Evolutionary conservation across 2,797 vertebrate genomes (phyloP), one percentile per base, ranked within the genome.

Genomic region (Prunella strophiata): DNA sequence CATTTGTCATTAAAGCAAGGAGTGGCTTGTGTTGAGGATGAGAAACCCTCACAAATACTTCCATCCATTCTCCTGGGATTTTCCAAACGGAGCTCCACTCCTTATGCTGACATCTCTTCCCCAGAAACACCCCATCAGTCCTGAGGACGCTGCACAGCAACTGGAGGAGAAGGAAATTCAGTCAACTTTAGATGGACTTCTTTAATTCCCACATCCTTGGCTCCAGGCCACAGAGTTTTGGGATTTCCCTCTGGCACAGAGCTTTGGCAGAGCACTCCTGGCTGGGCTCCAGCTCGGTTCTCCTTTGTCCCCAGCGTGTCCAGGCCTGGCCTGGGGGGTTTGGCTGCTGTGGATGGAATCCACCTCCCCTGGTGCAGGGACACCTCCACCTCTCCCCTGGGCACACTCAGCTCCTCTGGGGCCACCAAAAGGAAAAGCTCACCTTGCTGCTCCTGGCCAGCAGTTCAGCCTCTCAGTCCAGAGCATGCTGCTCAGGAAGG

Each of bases 161-260:
- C 9, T 75, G 77, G 55, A 94, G 13, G 42, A 67, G 47, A 61
- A 71, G 36, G 59, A 86, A 70, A 38, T 79, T 27, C 1, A 1
- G 59, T 66, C 79, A 82, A 5, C 74, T 90, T 94, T 36, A 50
- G 62, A 84, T 73, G 21, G 59, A 70, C 71, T 76, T 92, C 62
- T 91, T 65, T 70, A 88, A 68, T 85, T 94, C 74, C 47, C 52
- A 40, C 83, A 45, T 79, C 55, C 52, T 82, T 96, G 95, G 92
- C 92, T 91, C 36, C 45, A 79, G 91, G 87, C 95, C 93, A 50
- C 34, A 38, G 36, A 45, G 40, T 92, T 96, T 94, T 81, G 93
- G 94, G 96, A 94, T 94, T 93, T 95, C 85, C 94, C 85, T 80
- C 93, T 97, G 95, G 94, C 96, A 86, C 43, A 81, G 18, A 67